These are phyloP conservation scores for Oxyruncus cristatus DNA, from an alignment of 2,113 vertebrate species.

Conservation along the genomic window DNA sequence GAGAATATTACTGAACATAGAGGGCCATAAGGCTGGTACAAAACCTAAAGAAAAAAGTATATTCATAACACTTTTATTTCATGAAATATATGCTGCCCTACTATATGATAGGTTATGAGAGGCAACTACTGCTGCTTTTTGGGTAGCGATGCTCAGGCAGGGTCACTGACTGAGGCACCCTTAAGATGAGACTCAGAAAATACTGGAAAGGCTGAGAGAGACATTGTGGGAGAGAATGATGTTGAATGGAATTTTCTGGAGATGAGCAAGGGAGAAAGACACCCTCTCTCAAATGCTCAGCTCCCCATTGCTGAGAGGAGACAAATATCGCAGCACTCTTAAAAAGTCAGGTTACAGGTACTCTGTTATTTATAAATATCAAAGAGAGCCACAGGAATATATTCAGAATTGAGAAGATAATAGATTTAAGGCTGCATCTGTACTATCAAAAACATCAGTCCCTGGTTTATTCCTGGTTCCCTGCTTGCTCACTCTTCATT, in stretches of 20 bases:
- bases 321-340: not conserved
- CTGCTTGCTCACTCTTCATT: not conserved
- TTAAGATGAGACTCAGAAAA: not conserved
- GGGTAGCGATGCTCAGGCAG: not conserved
- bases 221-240: not conserved
- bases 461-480: not conserved
- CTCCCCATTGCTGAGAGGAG: not conserved
- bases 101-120: not conserved
- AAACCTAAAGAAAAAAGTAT: not conserved
- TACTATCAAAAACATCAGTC: not conserved
- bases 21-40: not conserved
- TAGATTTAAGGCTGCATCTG: not conserved
- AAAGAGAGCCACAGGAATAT: not conserved
- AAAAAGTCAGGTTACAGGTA: not conserved
- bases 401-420: not conserved
- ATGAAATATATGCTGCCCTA: not conserved
- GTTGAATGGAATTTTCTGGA: not conserved
- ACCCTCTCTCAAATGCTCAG: not conserved
- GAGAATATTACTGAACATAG: not conserved
- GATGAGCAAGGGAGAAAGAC: not conserved
- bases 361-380: not conserved
- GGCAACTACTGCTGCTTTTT: not conserved
- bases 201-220: not conserved
- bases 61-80: not conserved
- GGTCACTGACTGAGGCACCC: not conserved